Conservation (phyloP, 2,797 vertebrate genomes). For the Cynopterus sphinx region DNA sequence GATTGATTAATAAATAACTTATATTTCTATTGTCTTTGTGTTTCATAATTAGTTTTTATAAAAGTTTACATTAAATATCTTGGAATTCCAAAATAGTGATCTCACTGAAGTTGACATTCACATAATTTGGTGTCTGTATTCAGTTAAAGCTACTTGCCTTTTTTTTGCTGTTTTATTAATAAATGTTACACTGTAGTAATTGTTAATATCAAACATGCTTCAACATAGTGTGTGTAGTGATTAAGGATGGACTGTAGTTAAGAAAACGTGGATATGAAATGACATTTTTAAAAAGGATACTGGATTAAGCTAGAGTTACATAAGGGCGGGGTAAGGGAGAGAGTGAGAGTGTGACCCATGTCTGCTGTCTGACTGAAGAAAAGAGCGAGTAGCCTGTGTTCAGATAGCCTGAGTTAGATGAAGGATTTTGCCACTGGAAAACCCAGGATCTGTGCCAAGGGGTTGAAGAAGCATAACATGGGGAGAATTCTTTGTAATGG, state of each 20-base stretch:
- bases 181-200: background rate
- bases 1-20: conserved; percentile 87
- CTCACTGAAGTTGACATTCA: conserved; percentile 20
- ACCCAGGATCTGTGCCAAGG: background rate
- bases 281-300: background rate
- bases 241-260: background rate
- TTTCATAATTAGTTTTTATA: conserved; percentile 81
- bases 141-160: background rate
- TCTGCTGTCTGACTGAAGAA: background rate
- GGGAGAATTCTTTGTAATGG: background rate
- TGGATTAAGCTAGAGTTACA: background rate
- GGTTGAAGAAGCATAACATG: background rate
- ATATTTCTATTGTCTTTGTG: conserved; percentile 86
- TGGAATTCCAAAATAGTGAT: conserved; percentile 37
- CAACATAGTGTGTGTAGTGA: background rate
- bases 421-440: background rate
- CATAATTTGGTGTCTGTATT: conserved; percentile 56
- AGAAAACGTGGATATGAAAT: conserved; percentile 10
- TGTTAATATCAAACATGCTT: background rate
- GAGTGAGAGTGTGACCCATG: background rate
- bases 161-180: conserved; percentile 22
- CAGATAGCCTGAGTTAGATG: background rate
- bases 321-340: background rate
- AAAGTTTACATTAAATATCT: conserved; percentile 53
- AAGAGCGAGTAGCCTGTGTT: background rate